Evolutionary conservation across 2,888 invertebrate genomes (phyloP).

Genomic region (Drosophila kambysellisi): DNA sequence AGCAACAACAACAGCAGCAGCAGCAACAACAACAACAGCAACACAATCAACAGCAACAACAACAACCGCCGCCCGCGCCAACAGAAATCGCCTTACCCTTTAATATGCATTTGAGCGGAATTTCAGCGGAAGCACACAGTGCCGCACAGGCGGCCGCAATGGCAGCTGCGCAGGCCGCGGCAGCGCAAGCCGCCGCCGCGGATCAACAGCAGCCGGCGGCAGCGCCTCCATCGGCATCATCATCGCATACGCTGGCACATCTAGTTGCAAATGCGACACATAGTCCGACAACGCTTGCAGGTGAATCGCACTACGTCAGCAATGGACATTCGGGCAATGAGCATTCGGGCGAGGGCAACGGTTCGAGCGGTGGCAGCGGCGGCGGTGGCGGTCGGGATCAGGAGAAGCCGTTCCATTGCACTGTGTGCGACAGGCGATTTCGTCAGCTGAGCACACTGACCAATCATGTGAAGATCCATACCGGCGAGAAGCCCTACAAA

Average conservation of each 20-base stretch:
- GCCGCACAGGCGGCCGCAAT: constrained; percentile 84
- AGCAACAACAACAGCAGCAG: constrained; percentile 61
- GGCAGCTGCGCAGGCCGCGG: constrained; percentile 84
- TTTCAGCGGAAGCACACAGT: constrained; percentile 82
- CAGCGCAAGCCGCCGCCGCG: constrained; percentile 83
- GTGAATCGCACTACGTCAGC: constrained; percentile 71
- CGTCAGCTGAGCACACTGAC: constrained; percentile 85
- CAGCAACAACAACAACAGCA: constrained; percentile 66
- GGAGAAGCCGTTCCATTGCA: constrained; percentile 85
- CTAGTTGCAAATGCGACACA: constrained; percentile 79
- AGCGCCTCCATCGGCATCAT: constrained; percentile 44
- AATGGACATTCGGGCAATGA: constrained; percentile 71
- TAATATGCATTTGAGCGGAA: constrained; percentile 82
- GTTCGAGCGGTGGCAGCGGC: constrained; percentile 59
- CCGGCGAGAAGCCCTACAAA: constrained; percentile 85
- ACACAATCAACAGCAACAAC: constrained; percentile 69
- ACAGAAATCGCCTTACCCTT: constrained; percentile 83
- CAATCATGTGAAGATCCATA: constrained; percentile 85
- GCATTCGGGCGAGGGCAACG: constrained; percentile 62
- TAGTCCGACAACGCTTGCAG: constrained; percentile 71
- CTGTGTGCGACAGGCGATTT: constrained; percentile 85
- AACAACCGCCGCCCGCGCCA: constrained; percentile 78
- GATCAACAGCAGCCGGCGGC: constrained; percentile 71
- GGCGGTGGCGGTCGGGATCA: constrained; percentile 63
- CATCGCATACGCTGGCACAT: constrained; percentile 77